Conservation (phyloP, 2,888 invertebrate genomes). For the Acronicta aceris region DNA sequence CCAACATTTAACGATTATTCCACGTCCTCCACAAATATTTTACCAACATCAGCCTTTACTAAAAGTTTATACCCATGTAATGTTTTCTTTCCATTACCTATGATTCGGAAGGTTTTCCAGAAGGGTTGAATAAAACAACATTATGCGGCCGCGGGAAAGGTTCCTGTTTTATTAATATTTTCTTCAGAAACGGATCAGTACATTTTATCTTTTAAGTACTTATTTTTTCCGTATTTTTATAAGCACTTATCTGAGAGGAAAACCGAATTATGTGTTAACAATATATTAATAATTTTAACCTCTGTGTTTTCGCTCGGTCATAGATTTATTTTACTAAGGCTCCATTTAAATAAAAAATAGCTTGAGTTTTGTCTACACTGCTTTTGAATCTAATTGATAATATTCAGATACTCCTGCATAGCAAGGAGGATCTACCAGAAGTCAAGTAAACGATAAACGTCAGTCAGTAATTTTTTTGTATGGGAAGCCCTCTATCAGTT, state of each 20-base stretch:
- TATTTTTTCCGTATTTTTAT: constrained; percentile 37
- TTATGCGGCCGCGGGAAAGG: constrained; percentile 57
- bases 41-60: constrained; percentile 50
- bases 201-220: constrained; percentile 53
- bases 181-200: constrained; percentile 51
- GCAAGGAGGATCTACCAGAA: too few relatives aligned
- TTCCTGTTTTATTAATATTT: constrained; percentile 60
- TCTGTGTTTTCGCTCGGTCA: too few relatives aligned
- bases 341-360: too few relatives aligned
- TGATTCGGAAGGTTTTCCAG: constrained; percentile 67
- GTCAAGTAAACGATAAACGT: too few relatives aligned
- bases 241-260: constrained; percentile 9
- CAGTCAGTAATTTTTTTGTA: too few relatives aligned
- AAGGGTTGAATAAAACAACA: constrained; percentile 71
- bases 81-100: constrained; percentile 80
- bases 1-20: constrained; percentile 23
- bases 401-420: too few relatives aligned
- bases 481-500: too few relatives aligned
- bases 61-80: constrained; percentile 66
- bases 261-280: neutral
- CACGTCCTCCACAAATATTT: constrained; percentile 47
- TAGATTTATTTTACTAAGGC: too few relatives aligned
- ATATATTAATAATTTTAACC: neutral
- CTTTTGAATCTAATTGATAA: too few relatives aligned
- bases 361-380: too few relatives aligned